Percentiles rank a stretch among this genome's conserved stretches.
phyloP scores from a whole-genome alignment of 2,888 invertebrate species.

The Dynastes maya region DNA sequence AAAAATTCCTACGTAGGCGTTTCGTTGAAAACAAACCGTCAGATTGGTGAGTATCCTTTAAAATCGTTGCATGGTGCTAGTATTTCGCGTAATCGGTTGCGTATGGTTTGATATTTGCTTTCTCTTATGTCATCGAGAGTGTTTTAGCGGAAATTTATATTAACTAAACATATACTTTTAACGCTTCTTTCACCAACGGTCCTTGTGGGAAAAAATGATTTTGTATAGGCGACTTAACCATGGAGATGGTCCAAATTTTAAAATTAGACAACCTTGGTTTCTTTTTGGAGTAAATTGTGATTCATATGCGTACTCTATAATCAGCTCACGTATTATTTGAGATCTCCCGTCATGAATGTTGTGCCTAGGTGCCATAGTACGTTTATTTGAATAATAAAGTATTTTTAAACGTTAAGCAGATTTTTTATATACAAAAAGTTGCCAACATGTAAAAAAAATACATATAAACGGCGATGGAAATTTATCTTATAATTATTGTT shows the following conservation, averaged over 20 bases:
- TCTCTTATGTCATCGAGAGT: background rate
- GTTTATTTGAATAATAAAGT: too few relatives aligned
- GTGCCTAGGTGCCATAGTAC: too few relatives aligned
- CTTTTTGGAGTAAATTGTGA: constrained; percentile 35
- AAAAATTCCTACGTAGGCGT: constrained; percentile 13
- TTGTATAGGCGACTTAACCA: background rate
- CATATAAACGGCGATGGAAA: too few relatives aligned
- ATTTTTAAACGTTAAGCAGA: too few relatives aligned
- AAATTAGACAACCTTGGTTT: constrained; percentile 41
- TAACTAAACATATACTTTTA: constrained; percentile 5
- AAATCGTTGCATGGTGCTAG: background rate
- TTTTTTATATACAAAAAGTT: too few relatives aligned
- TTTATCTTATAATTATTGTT: too few relatives aligned
- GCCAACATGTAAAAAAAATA: too few relatives aligned
- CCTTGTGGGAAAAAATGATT: background rate
- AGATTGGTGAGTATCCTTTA: constrained; percentile 31
- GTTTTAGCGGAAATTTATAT: constrained; percentile 12
- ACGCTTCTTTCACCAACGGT: constrained; percentile 8
- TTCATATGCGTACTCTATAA: constrained; percentile 25
- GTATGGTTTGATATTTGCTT: background rate
- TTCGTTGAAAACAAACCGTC: background rate
- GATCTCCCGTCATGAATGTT: background rate
- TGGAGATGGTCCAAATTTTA: constrained; percentile 31
- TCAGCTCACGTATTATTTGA: background rate
- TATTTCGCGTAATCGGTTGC: constrained; percentile 31